A percentile compares a stretch with the other conserved stretches of the same genome.
These are phyloP conservation scores for Empidonax traillii DNA, from an alignment of 2,113 vertebrate genomes.

Conservation along the genomic window DNA sequence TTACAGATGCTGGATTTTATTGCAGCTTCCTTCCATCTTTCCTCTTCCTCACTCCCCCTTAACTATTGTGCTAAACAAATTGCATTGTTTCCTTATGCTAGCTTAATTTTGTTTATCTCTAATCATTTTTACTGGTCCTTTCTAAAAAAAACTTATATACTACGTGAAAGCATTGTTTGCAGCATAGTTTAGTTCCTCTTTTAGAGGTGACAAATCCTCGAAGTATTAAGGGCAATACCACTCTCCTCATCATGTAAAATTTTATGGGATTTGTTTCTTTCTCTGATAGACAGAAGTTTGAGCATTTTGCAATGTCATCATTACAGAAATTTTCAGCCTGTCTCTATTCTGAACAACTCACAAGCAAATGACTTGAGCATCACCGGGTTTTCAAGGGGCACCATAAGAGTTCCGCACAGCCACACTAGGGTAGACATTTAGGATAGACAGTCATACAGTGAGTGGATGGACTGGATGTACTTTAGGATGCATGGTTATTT, in stretches of 20 bases:
- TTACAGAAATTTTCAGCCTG: neutral
- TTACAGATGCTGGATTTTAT: neutral
- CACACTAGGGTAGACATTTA: neutral
- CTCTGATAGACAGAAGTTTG: neutral
- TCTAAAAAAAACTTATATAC: neutral
- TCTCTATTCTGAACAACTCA: neutral
- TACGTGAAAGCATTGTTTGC: neutral
- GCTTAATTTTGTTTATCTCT: neutral
- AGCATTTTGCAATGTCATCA: neutral
- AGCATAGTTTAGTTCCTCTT: neutral
- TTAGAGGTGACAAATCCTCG: neutral
- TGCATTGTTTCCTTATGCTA: neutral
- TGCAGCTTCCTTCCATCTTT: neutral
- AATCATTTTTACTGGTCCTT: neutral
- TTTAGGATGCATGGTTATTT: neutral
- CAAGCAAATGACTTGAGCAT: neutral
- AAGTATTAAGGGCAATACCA: neutral
- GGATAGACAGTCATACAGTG: neutral
- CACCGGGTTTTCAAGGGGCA: neutral
- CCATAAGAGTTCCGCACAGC: neutral
- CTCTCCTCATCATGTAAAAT: neutral
- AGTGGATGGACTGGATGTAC: neutral
- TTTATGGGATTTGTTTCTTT: neutral
- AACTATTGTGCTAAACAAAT: neutral
- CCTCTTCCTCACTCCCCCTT: rapidly evolving